These are phyloP conservation scores for Nipponia nippon DNA, from an alignment of 2,113 vertebrate species.

Conservation along the genomic window DNA sequence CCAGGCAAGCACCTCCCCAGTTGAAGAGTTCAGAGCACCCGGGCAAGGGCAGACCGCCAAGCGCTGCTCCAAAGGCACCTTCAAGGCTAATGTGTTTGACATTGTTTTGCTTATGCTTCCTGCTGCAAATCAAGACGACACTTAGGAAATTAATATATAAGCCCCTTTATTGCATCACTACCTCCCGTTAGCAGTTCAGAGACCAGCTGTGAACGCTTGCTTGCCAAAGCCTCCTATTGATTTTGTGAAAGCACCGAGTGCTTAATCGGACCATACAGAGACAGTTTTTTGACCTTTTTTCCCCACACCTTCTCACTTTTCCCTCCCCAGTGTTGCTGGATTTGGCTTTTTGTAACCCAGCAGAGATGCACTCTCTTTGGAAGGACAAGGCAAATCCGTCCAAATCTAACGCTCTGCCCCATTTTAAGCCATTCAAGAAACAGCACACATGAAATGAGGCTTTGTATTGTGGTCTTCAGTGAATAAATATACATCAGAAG, in stretches of 20 bases:
- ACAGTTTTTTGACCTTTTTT: not conserved
- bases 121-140: slow-evolving; percentile 17
- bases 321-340: not conserved
- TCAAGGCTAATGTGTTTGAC: not conserved
- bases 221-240: not conserved
- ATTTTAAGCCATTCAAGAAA: not conserved
- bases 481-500: not conserved
- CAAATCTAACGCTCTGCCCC: not conserved
- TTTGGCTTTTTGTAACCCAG: not conserved
- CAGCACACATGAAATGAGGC: not conserved
- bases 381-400: not conserved
- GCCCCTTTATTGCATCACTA: not conserved
- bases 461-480: not conserved
- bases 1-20: not conserved
- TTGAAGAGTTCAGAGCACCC: not conserved
- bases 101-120: slow-evolving; percentile 1
- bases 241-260: not conserved
- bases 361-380: not conserved
- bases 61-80: not conserved
- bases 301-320: not conserved
- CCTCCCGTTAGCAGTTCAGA: slow-evolving; percentile 3
- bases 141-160: slow-evolving; percentile 26
- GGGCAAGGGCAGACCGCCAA: not conserved
- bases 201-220: not conserved
- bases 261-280: not conserved